phyloP scores from a whole-genome alignment of 2,113 vertebrate genomes.

The Trogon melanurus region DNA sequence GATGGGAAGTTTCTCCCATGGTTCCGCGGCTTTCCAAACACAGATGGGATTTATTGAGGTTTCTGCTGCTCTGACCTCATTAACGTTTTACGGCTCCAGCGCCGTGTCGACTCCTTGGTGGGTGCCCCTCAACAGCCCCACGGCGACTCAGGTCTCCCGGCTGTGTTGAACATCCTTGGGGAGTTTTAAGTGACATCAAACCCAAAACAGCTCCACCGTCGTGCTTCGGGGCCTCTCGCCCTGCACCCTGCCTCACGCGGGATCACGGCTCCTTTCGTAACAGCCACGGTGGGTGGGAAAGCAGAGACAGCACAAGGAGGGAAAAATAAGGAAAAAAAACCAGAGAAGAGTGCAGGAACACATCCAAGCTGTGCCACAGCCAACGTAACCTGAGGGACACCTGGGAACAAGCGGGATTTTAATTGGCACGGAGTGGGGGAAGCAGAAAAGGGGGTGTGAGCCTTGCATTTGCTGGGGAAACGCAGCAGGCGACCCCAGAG shows the following conservation, averaged over 20 bases:
- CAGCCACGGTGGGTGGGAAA: background rate
- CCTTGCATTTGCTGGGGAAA: background rate
- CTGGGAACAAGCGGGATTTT: background rate
- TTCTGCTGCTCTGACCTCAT: conserved; percentile 35
- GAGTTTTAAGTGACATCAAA: background rate
- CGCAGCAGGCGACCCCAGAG: fast-evolving
- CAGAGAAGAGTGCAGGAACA: background rate
- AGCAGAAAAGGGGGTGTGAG: background rate
- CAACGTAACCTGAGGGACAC: background rate
- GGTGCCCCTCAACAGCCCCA: background rate
- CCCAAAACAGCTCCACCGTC: fast-evolving
- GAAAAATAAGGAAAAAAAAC: background rate
- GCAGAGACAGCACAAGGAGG: background rate
- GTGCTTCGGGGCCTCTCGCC: background rate
- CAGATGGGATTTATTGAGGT: conserved; percentile 65
- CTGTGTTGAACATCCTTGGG: background rate
- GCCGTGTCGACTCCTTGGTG: background rate
- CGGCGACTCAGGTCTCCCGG: background rate
- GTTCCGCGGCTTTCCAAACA: background rate
- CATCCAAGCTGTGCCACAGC: background rate
- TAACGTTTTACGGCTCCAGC: background rate
- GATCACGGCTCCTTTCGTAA: background rate
- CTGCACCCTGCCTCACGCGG: background rate
- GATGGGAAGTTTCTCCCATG: conserved; percentile 42
- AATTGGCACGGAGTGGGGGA: fast-evolving